Conservation (phyloP, 2,888 invertebrate genomes). For the Oasisia sp. region DNA sequence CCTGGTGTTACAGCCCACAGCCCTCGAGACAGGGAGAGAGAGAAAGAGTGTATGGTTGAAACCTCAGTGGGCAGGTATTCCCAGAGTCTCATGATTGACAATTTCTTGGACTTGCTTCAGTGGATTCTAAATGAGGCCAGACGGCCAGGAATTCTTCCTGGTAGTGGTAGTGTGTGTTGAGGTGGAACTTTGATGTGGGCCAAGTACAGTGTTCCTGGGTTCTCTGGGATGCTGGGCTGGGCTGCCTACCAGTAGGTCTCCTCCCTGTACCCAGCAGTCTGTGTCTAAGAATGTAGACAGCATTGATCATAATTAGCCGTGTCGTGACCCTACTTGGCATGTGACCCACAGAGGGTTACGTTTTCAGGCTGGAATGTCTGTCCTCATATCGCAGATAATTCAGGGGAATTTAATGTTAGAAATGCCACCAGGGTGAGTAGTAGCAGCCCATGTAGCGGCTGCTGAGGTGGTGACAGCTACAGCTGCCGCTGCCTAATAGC, state of each 20-base stretch:
- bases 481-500: background rate
- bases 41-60: background rate
- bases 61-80: background rate
- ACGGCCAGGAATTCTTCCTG: background rate
- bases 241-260: background rate
- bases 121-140: background rate
- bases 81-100: background rate
- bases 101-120: background rate
- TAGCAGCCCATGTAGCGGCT: background rate
- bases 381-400: background rate
- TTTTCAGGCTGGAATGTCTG: background rate
- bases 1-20: background rate
- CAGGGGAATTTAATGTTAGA: background rate
- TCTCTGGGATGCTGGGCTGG: background rate
- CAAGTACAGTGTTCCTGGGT: background rate
- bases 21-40: background rate
- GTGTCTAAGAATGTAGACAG: conserved; percentile 2
- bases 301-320: conserved; percentile 7
- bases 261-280: background rate
- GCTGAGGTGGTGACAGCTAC: background rate
- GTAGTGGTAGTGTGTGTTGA: background rate
- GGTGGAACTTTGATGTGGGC: background rate
- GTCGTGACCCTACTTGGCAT: background rate
- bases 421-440: background rate
- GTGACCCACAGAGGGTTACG: background rate